Evolutionary conservation across 2,888 invertebrate genomes (phyloP).

Genomic region (Melinopterus prodromus): DNA sequence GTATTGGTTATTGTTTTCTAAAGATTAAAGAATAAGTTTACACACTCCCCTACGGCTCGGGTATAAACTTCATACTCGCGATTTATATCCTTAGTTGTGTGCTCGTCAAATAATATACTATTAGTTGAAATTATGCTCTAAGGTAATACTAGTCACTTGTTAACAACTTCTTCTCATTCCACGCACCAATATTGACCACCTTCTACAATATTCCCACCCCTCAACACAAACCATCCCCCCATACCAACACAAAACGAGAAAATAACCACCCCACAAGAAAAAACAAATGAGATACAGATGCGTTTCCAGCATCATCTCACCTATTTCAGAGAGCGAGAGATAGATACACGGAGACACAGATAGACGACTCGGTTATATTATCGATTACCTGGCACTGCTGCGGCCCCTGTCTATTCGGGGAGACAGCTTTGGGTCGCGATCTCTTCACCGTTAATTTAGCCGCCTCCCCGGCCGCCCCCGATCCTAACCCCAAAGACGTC

Average conservation of each 20-base stretch:
- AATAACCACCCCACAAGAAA: not conserved
- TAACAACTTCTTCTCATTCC: too few species aligned
- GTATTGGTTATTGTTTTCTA: too few species aligned
- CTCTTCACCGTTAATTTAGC: conserved; percentile 71
- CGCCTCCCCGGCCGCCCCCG: conserved; percentile 60
- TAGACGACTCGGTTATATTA: not conserved
- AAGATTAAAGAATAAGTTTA: too few species aligned
- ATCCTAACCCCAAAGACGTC: not conserved
- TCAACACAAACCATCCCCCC: too few species aligned
- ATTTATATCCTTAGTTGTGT: too few species aligned
- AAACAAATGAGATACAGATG: not conserved
- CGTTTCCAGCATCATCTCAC: not conserved
- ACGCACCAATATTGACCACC: too few species aligned
- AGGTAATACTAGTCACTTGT: too few species aligned
- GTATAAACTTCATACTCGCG: too few species aligned
- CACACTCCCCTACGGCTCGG: too few species aligned
- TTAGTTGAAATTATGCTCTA: too few species aligned
- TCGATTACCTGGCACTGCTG: conserved; percentile 86
- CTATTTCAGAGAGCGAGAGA: not conserved
- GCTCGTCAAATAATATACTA: too few species aligned
- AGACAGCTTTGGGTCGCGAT: conserved; percentile 84
- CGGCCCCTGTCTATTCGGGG: conserved; percentile 89
- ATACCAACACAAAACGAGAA: not conserved
- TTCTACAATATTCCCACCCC: too few species aligned
- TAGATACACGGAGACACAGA: not conserved